Base-by-base conservation (phyloP, 23 tunicate species). In the Styela clava region DNA sequence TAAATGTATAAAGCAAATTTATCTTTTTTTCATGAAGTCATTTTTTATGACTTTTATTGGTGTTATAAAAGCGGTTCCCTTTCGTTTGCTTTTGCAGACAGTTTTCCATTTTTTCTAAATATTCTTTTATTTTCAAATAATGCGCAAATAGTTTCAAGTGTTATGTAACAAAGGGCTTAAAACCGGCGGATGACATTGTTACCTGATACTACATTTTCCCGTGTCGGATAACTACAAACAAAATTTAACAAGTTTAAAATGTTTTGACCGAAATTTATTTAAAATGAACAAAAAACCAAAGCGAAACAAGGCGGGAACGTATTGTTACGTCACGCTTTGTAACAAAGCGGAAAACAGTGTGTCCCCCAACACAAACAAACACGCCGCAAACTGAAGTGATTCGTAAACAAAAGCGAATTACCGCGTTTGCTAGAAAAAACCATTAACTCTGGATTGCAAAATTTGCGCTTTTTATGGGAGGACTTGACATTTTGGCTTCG, bases 321-420 rank as follows among this genome's bases (percentile, higher is more conserved):
- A 67, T 67, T 67, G 71, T 67, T 67, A 25, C 71, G 71, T 67
- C 71, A 67, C 71, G 71, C 71, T 25, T 67, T 24, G 71, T 67
- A n/a, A 67, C 71, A 22, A 67, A 67, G 31, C 71, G 71, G 71
- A 67, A 67, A 67, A 67, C 71, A 67, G 71, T 67, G 31, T 67
- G 30, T 67, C 31, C 12, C 22, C 31, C 30, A 67, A 67, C 31
- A 67, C 31, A 67, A 67, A 67, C 71, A 67, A 67, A 22, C 71
- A 67, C 71, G 0, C 30, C 31, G 30, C 22, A 24, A 67, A 67
- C 31, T 27, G 31, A 67, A 27, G 71, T 18, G 71, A 67, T 27
- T 27, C 22, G 71, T 67, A 67, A 27, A 25, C 71, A 67, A 65
- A 29, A 29, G 22, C 71, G 71, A 67, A 67, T 67, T 67, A 44